Conservation (phyloP, 2,113 vertebrate genomes). For the mouse (Mus musculus) region GRCm39 chr13:44395501-44396000, state of each 20-base stretch:
- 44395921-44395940: slow-evolving; percentile 2
- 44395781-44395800: neutral
- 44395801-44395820: slow-evolving; percentile 69
- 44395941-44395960: neutral
- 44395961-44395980: slow-evolving; percentile 55
- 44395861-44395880: slow-evolving; percentile 72
- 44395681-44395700: neutral
- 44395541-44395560: neutral
- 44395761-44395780: neutral
- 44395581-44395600: neutral
- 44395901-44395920: slow-evolving; percentile 68
- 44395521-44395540: neutral
- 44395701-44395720: neutral
- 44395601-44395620: neutral
- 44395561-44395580: neutral
- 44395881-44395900: slow-evolving; percentile 43
- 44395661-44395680: neutral
- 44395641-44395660: neutral
- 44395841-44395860: slow-evolving; percentile 62
- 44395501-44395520: neutral
- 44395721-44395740: neutral
- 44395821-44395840: slow-evolving; percentile 53
- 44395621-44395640: neutral
- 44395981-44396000: neutral
- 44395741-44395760: neutral